phyloP scores from a whole-genome alignment of 2,888 invertebrate species.

The Aphidius colemani region DNA sequence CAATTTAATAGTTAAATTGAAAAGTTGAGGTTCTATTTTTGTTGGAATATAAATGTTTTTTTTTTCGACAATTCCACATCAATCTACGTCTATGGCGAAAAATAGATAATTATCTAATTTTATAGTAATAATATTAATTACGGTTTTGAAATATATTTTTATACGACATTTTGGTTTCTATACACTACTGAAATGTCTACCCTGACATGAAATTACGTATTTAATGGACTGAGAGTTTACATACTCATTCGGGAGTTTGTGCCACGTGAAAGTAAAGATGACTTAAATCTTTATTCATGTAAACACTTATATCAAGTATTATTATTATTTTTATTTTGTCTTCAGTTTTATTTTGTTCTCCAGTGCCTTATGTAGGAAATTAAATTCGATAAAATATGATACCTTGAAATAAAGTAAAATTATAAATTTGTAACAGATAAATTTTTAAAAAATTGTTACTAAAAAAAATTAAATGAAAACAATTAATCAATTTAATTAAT shows the following conservation, averaged over 20 bases:
- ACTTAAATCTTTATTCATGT: too few relatives aligned
- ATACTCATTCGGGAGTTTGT: slow-evolving; percentile 61
- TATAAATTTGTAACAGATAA: slow-evolving; percentile 10
- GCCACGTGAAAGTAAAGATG: neutral
- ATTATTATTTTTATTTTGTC: slow-evolving; percentile 11
- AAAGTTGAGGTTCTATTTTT: neutral
- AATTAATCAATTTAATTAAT: slow-evolving; percentile 4
- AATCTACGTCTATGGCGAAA: slow-evolving; percentile 30
- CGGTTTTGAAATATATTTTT: slow-evolving; percentile 30
- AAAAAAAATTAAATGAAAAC: slow-evolving; percentile 7
- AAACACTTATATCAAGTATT: neutral
- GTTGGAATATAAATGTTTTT: neutral
- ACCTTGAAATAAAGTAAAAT: slow-evolving; percentile 1
- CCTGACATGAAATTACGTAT: slow-evolving; percentile 89
- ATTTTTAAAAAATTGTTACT: slow-evolving; percentile 10
- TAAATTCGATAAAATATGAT: neutral
- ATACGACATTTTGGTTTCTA: slow-evolving; percentile 19
- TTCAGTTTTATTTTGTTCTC: slow-evolving; percentile 3
- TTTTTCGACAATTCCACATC: neutral
- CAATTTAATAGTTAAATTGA: neutral
- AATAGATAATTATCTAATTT: slow-evolving; percentile 35
- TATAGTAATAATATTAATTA: slow-evolving; percentile 33
- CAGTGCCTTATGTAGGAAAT: neutral
- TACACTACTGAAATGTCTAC: slow-evolving; percentile 64
- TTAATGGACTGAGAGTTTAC: slow-evolving; percentile 72